These are phyloP conservation scores for Echiichthys vipera DNA, from an alignment of 2,797 vertebrate species.

Conservation along the genomic window DNA sequence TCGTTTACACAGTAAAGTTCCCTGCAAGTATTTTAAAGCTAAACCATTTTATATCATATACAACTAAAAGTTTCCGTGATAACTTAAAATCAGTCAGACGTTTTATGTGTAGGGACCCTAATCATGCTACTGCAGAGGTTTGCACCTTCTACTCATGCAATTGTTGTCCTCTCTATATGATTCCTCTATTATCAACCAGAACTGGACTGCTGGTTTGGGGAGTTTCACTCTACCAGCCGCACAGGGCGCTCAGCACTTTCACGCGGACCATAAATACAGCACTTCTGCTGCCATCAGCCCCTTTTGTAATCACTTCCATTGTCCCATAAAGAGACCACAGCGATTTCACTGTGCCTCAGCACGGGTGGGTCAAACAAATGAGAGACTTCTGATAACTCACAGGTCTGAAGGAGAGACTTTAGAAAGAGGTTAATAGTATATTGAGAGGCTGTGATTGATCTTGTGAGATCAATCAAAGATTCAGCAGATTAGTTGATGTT, in stretches of 20 bases:
- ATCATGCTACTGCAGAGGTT: too few species aligned
- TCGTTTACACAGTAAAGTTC: background rate
- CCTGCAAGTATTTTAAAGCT: background rate
- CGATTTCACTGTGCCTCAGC: slow-evolving; percentile 69
- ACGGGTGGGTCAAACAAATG: slow-evolving; percentile 57
- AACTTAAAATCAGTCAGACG: background rate
- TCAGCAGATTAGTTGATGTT: background rate
- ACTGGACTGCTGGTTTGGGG: slow-evolving; percentile 44
- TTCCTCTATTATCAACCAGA: slow-evolving; percentile 60
- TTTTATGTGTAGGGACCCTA: too few species aligned
- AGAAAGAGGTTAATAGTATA: background rate
- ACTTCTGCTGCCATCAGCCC: slow-evolving; percentile 79
- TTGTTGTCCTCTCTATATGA: slow-evolving; percentile 30
- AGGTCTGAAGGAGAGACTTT: slow-evolving; percentile 17
- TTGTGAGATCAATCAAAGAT: slow-evolving; percentile 1
- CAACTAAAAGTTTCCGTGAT: background rate
- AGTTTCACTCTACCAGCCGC: slow-evolving; percentile 38
- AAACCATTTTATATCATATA: background rate
- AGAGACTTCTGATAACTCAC: slow-evolving; percentile 54
- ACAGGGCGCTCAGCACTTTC: slow-evolving; percentile 57
- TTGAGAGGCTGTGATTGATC: slow-evolving; percentile 12
- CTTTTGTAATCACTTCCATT: slow-evolving; percentile 74
- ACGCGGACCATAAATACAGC: slow-evolving; percentile 69
- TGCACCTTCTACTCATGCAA: slow-evolving; percentile 10
- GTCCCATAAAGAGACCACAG: slow-evolving; percentile 65